Evolutionary conservation across 2,113 vertebrate genomes (phyloP).

Genomic region (Pterocles burchelli): DNA sequence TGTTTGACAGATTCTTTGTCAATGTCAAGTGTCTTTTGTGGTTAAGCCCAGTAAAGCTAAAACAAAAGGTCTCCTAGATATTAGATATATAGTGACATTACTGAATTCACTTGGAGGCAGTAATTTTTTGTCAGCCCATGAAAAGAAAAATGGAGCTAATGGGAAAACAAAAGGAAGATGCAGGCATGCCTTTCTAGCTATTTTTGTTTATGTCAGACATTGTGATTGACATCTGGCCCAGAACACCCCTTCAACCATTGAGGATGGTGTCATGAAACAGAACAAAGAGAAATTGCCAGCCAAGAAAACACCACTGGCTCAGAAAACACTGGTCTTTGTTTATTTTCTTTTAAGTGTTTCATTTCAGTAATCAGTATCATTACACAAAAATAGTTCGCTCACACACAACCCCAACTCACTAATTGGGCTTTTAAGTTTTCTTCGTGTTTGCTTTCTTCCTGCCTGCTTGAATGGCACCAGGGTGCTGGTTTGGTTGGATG

Average conservation of each 20-base stretch:
- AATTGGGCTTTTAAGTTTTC: conserved; percentile 24
- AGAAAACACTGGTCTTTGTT: conserved; percentile 45
- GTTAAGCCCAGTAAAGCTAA: conserved; percentile 74
- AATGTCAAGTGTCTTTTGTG: conserved; percentile 78
- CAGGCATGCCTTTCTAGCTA: conserved; percentile 61
- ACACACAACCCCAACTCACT: not conserved
- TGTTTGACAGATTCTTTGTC: conserved; percentile 79
- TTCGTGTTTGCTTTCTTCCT: conserved; percentile 18
- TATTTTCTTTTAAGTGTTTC: conserved; percentile 63
- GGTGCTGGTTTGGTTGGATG: conserved; percentile 40
- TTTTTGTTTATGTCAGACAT: conserved; percentile 71
- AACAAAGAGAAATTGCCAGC: conserved; percentile 73
- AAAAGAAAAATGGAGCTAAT: conserved; percentile 74
- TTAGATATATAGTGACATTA: conserved; percentile 74
- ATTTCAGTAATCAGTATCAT: conserved; percentile 54
- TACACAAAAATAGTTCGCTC: not conserved
- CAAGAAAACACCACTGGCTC: conserved; percentile 62
- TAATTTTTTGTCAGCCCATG: conserved; percentile 68
- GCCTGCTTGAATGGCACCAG: conserved; percentile 23
- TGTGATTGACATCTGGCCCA: conserved; percentile 69
- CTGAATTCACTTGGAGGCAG: conserved; percentile 72
- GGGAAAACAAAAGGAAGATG: conserved; percentile 71
- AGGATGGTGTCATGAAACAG: conserved; percentile 56
- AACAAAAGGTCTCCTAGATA: conserved; percentile 75
- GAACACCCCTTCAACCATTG: conserved; percentile 53